Evolutionary conservation across 37 sponge, comb jelly and placozoan genomes (phyloP).

Genomic region (Mnemiopsis leidyi): DNA sequence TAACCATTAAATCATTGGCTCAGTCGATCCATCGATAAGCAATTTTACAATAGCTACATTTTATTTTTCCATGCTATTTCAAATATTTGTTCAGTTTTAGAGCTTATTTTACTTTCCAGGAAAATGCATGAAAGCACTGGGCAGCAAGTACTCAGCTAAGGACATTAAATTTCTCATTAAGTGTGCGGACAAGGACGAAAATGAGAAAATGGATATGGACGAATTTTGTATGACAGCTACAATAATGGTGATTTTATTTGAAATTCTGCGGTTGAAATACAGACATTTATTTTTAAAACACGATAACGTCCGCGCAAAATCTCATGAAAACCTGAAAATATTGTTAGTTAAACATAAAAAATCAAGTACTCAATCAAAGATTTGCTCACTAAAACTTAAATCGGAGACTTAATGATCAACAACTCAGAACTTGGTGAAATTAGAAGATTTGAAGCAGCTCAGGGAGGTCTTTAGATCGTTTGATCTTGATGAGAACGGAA

Average conservation of each 20-base stretch:
- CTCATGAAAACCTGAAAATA: too few species aligned
- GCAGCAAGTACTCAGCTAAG: neutral
- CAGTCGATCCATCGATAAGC: too few species aligned
- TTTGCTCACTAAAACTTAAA: too few species aligned
- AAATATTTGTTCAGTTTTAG: neutral
- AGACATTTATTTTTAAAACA: neutral
- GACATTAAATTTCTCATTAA: neutral
- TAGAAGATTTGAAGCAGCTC: neutral
- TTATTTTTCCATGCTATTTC: neutral
- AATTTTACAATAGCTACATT: too few species aligned
- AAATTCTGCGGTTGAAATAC: neutral
- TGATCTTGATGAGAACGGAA: neutral
- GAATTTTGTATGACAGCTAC: neutral
- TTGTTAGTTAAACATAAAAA: too few species aligned
- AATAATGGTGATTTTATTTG: neutral
- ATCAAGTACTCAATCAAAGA: too few species aligned
- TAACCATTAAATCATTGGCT: too few species aligned
- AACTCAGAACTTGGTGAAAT: neutral
- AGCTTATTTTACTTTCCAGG: neutral
- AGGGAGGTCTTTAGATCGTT: neutral
- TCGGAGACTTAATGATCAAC: too few species aligned
- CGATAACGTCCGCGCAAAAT: neutral
- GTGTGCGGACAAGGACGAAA: slow-evolving; percentile 3
- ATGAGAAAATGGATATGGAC: slow-evolving; percentile 1
- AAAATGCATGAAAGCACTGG: slow-evolving; percentile 4